Evolutionary conservation across 2,113 vertebrate species (phyloP).

Genomic region (Dipodomys ordii): DNA sequence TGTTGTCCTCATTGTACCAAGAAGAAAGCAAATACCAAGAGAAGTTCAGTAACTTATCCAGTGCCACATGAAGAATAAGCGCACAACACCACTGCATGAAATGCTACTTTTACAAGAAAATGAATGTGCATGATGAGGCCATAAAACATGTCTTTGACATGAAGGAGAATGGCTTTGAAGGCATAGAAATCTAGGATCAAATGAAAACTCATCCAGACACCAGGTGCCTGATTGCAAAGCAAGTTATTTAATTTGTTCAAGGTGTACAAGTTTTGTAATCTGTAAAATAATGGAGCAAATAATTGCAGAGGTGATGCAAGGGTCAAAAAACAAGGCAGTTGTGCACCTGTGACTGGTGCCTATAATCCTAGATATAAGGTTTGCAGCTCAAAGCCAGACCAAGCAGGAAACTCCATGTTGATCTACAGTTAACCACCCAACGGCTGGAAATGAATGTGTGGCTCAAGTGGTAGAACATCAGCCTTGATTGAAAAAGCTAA

Average conservation of each 20-base stretch:
- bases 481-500: no score
- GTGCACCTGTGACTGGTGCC: no score
- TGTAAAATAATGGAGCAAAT: not conserved
- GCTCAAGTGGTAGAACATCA: no score
- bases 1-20: not conserved
- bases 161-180: not conserved
- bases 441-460: no score
- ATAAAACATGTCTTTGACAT: not conserved
- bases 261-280: not conserved
- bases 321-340: not conserved
- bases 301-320: not conserved
- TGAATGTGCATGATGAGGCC: no score
- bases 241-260: not conserved
- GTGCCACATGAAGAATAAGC: not conserved
- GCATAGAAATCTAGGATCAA: not conserved
- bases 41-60: not conserved
- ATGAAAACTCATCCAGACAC: not conserved
- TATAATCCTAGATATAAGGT: no score
- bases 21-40: slow-evolving; percentile 7
- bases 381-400: no score
- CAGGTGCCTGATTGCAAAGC: not conserved
- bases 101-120: not conserved
- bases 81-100: not conserved
- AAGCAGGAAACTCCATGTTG: no score
- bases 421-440: no score